Evolutionary conservation across 2,888 invertebrate species (phyloP), one percentile per base, ranked within the genome.

Genomic region (Caradrina clavipalpis): DNA sequence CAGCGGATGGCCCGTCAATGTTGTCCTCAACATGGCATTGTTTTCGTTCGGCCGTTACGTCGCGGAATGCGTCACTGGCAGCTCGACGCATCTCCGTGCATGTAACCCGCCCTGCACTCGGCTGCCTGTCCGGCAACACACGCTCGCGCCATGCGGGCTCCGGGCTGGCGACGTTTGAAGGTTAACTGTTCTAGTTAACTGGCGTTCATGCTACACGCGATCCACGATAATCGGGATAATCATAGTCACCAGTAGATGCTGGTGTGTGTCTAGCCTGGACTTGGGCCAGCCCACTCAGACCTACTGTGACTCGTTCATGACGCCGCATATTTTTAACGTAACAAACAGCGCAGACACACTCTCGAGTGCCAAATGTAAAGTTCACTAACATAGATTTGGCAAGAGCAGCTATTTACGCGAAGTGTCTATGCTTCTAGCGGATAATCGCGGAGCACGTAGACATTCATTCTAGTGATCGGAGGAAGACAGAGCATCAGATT

Each of bases 271-370:
- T 86, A 85, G 84, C 74, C 93, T 95, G 95, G 94, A 94, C 85
- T 76, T 73, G 82, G 89, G 94, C 94, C 94, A 95, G 94, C 89
- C 88, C 87, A 88, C 87, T 88, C 87, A 87, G 90, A 90, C 91
- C 86, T 86, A 85, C 88, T 91, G 92, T 94, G 94, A 95, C 94
- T 94, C 93, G 92, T 83, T 93, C 91, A 90, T 96, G 95, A 95
- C 95, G 95, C 92, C 92, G 94, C 92, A 94, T 96, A 95, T 95
- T 95, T 95, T 94, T 94, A 95, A 95, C 95, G 95, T 95, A 95
- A 93, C 93, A 90, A 90, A 92, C 92, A 90, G 88, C 92, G 89
- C 94, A 92, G 93, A 94, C 92, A 91, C 90, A 89, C 90, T 91
- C 87, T 78, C 90, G 88, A 90, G 93, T 95, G 95, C 95, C 95